Base-by-base conservation (phyloP, 2,797 vertebrate species). In the Serranus cabrilla region DNA sequence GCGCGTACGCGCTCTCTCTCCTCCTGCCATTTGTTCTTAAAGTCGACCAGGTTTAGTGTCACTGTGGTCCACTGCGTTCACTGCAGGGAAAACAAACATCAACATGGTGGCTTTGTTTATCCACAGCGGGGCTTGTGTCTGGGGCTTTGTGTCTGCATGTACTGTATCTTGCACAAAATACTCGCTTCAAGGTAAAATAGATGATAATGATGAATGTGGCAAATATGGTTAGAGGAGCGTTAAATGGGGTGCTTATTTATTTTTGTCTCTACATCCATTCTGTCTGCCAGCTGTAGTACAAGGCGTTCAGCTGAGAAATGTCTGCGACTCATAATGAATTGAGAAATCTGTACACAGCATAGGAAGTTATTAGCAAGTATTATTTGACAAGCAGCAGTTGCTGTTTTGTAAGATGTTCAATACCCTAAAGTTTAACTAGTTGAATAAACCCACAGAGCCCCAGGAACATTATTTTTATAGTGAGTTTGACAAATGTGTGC, bases 1-100 rank as follows among this genome's bases (percentile, higher is more conserved):
- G 83, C 17, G 17, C 68, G 69, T 74, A 37, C 13, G 13, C 37
- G 2, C 74, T 73, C 83, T 67, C 71, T 34, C 34, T 34, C 34
- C 74, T 75, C 70, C 82, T 80, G 83, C 90, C 88, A 87, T 93
- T 94, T 93, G 83, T 91, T 91, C 86, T 86, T 75, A 78, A 81
- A 90, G 76, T 66, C 72, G 49, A 82, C 51, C 74, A 55, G 79
- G 78, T 88, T 91, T 83, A 79, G 81, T 87, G 90, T 91, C 85
- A 82, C 85, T 80, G 88, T 78, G 86, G 46, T 87, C 87, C 4
- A 10, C 79, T 78, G 80, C 66, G 3, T 77, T 64, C 76, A 83
- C 87, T 72, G 61, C 70, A 11, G 85, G 82, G 80, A 75, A 88
- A 84, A 85, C 76, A 86, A 91, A 81, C 81, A 83, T 81, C 84